Evolutionary conservation across 2,888 invertebrate genomes (phyloP), one percentile per base, ranked within the genome.

Genomic region (Lasioglossum villosulum): DNA sequence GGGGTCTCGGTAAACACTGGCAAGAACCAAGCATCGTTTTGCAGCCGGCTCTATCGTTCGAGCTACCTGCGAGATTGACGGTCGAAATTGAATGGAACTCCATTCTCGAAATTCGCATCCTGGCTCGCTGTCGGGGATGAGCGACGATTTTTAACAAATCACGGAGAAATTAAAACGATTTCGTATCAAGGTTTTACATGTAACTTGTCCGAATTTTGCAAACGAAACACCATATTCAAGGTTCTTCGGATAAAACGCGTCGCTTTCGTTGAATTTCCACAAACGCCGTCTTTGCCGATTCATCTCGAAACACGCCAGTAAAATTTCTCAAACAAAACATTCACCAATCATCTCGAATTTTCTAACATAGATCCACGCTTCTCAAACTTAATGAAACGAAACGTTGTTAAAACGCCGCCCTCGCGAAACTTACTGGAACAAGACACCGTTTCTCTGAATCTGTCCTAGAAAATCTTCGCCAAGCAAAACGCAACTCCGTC

Each of bases 11-110:
- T 63, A 68, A 48, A 76, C 59, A 74, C 42, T 42, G 73, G 52
- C 74, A 77, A 76, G 79, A 76, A 85, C 84, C 52, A 56, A 66
- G 66, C 74, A 68, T 10, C 84, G 85, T 74, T 85, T 84, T 78
- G 71, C n/a, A 84, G 84, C 83, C 5, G 59, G 27, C 14, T 82
- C 42, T n/a, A 19, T 70, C 30, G 34, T 27, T 72, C 45, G 30
- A n/a, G 56, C 56, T 68, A 34, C 16, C 4, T 19, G 6, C 8
- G 12, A 30, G 23, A 56, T 71, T 52, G 66, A 68, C 23, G 6
- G 19, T 19, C 16, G 45, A 68, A 37, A n/a, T n/a, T n/a, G n/a
- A n/a, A n/a, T n/a, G n/a, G n/a, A n/a, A n/a, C 45, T 59, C 39
- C 23, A 16, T 63, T 30, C 14, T 30, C 63, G 27, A 30, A 63